A percentile compares a stretch with the other conserved stretches of the same genome.
Evolutionary conservation across 2,113 vertebrate species (phyloP).

Genomic region (Ictidomys tridecemlineatus): DNA sequence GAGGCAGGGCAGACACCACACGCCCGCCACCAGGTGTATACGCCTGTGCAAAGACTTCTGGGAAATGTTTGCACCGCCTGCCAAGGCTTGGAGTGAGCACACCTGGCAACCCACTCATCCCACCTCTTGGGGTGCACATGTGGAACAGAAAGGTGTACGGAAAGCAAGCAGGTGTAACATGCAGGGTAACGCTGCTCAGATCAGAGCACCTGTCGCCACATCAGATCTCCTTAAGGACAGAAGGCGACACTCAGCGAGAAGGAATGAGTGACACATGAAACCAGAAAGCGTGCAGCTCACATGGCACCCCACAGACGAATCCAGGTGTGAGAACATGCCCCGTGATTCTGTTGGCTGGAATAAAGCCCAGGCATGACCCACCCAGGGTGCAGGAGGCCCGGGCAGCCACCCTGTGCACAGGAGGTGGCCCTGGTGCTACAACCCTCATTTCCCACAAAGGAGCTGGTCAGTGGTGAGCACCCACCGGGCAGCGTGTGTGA

Average conservation of each 20-base stretch:
- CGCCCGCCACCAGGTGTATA: not conserved
- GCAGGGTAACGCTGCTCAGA: not conserved
- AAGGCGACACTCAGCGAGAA: not conserved
- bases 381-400: not conserved
- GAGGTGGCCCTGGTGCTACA: not conserved
- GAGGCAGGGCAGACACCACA: not conserved
- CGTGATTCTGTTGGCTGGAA: not conserved
- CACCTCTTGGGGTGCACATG: not conserved
- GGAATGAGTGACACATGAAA: not conserved
- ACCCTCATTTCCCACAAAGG: not conserved
- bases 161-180: not conserved
- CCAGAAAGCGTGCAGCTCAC: not conserved
- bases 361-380: not conserved
- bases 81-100: not conserved
- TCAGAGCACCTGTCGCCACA: not conserved
- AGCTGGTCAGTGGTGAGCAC: not conserved
- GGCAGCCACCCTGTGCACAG: not conserved
- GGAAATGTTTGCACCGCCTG: not conserved
- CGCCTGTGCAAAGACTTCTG: not conserved
- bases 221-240: not conserved
- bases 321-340: not conserved
- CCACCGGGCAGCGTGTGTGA: not conserved
- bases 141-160: not conserved
- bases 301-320: not conserved
- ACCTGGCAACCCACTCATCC: not conserved